Conservation (phyloP, 1,140 invertebrate genomes). For the Oedothorax gibbosus region DNA sequence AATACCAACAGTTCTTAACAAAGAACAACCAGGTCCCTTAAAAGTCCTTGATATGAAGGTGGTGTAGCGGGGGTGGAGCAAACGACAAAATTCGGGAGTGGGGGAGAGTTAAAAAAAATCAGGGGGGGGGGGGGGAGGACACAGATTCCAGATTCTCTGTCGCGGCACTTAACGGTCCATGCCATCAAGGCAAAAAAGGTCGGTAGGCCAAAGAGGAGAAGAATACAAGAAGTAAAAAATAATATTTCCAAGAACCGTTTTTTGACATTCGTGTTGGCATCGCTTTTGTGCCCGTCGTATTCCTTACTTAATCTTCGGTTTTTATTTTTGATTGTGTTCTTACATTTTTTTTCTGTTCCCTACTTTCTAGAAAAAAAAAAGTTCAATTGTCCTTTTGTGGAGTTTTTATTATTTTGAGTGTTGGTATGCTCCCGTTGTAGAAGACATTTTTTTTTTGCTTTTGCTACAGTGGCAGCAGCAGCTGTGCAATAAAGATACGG, state of each 20-base stretch:
- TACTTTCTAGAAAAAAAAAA: background rate
- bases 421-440: slow-evolving; percentile 13
- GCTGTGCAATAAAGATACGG: slow-evolving; percentile 30
- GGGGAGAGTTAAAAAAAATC: background rate
- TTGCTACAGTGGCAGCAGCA: background rate
- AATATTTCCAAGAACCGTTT: slow-evolving; percentile 51
- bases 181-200: slow-evolving; percentile 36
- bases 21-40: no score
- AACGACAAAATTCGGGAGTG: background rate
- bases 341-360: background rate
- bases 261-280: slow-evolving; percentile 44
- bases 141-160: slow-evolving; percentile 33
- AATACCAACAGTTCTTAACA: no score
- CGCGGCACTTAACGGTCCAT: slow-evolving; percentile 45
- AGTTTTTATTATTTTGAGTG: slow-evolving; percentile 32
- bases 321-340: background rate
- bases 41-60: no score
- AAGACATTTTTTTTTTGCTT: background rate
- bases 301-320: slow-evolving; percentile 49
- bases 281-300: slow-evolving; percentile 33
- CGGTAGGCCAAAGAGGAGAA: slow-evolving; percentile 22
- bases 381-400: slow-evolving; percentile 16
- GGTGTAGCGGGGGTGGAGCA: no score
- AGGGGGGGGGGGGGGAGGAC: background rate
- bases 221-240: slow-evolving; percentile 15